Base-by-base conservation (phyloP, 2,888 invertebrate species). In the Ectemnius lituratus region DNA sequence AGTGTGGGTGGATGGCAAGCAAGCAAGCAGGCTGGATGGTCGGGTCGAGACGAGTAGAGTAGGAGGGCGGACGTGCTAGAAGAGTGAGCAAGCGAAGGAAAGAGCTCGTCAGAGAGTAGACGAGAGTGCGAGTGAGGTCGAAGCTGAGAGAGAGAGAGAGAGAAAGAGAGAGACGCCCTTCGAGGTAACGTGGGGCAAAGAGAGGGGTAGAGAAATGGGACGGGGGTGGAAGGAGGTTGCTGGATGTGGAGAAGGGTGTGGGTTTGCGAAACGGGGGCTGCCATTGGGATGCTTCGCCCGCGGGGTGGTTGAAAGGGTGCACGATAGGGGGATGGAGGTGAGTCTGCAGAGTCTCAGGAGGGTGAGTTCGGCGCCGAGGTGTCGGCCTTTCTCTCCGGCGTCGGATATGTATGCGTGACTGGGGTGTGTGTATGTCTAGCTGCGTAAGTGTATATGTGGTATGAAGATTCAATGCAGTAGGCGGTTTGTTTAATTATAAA, bases 341-440 rank as follows among this genome's bases (percentile, higher is more conserved):
- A 90, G 90, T 89, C 89, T 90, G 89, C 87, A 86, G 86, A 87
- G 89, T 88, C 89, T 88, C 86, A 83, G 89, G 88, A 87, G 90
- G 89, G 88, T 90, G 90, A 88, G 90, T 89, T 87, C 87, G 90
- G 90, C 90, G 90, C 90, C 90, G 87, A 90, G 90, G 90, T 90
- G 90, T 90, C 90, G 90, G 86, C 86, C 86, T 87, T 86, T 86
- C 88, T 86, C 86, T 83, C 78, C 77, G 74, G 47, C 59, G 56
- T 37, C 47, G 49, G 47, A 62, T 16, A 49, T 27, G 23, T 27
- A 14, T 62, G 27, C 27, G 0, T 52, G 4, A 14, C 28, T 64
- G 3, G 23, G 23, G 23, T 3, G 56, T 56, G 47, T 28, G 14
- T 49, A 23, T 47, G 49, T 65, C 63, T 70, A 45, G 47, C 8